These are phyloP conservation scores for Perizoma affinitatum DNA, from an alignment of 2,888 invertebrate genomes.

Conservation along the genomic window DNA sequence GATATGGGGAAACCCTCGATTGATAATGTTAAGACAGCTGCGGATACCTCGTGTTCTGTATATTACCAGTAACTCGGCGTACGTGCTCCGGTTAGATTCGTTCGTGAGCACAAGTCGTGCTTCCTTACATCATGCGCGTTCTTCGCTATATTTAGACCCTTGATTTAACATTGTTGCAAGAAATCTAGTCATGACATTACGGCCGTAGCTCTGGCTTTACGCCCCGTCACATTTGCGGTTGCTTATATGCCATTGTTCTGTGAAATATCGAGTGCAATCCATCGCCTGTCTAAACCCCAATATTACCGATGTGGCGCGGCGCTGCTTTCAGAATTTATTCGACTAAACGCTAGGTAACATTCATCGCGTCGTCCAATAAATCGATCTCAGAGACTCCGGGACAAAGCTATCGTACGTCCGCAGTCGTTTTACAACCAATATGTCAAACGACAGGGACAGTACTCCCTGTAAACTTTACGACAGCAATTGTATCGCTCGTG, in stretches of 20 bases:
- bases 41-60: slow-evolving; percentile 33
- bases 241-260: slow-evolving; percentile 34
- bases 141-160: slow-evolving; percentile 40
- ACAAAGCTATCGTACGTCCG: slow-evolving; percentile 51
- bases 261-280: slow-evolving; percentile 29
- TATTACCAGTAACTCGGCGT: slow-evolving; percentile 26
- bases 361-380: slow-evolving; percentile 53
- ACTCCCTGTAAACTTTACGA: slow-evolving; percentile 72
- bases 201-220: slow-evolving; percentile 31
- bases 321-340: slow-evolving; percentile 49
- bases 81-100: slow-evolving; percentile 37
- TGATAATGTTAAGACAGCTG: slow-evolving; percentile 36
- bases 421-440: slow-evolving; percentile 66
- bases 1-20: slow-evolving; percentile 34
- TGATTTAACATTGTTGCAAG: slow-evolving; percentile 39
- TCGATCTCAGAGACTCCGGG: slow-evolving; percentile 54
- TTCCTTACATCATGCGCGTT: slow-evolving; percentile 40
- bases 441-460: slow-evolving; percentile 66
- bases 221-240: slow-evolving; percentile 33
- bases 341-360: slow-evolving; percentile 54
- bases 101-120: slow-evolving; percentile 41
- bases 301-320: slow-evolving; percentile 43
- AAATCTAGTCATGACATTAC: slow-evolving; percentile 32
- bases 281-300: slow-evolving; percentile 24
- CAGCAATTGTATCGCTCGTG: slow-evolving; percentile 57